Percentiles rank a stretch among this genome's conserved stretches.
These are phyloP conservation scores for Channa argus DNA, from an alignment of 2,113 vertebrate genomes.

Conservation along the genomic window DNA sequence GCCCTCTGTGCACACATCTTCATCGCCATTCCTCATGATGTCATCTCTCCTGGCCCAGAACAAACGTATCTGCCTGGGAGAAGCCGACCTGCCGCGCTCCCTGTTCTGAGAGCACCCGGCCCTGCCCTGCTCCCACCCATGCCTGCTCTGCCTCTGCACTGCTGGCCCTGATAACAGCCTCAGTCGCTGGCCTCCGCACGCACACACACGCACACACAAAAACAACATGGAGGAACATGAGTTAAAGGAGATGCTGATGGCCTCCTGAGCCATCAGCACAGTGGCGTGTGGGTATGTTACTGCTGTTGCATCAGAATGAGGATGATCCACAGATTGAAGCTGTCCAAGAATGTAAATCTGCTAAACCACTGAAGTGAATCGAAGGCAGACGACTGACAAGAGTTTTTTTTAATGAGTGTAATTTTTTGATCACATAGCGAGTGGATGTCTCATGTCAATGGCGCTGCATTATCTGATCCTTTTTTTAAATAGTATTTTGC, in stretches of 20 bases:
- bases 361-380: not conserved
- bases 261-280: slow-evolving; percentile 12
- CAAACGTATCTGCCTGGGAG: slow-evolving; percentile 78
- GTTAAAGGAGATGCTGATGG: slow-evolving; percentile 24
- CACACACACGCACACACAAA: slow-evolving; percentile 28
- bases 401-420: not conserved
- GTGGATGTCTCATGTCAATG: too few species aligned
- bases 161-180: slow-evolving; percentile 64
- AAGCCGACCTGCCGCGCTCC: slow-evolving; percentile 45
- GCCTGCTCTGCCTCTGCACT: slow-evolving; percentile 45
- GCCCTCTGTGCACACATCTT: slow-evolving; percentile 56
- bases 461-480: too few species aligned
- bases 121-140: slow-evolving; percentile 66
- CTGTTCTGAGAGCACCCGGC: slow-evolving; percentile 48
- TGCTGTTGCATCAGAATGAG: slow-evolving; percentile 45
- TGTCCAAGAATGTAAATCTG: slow-evolving; percentile 22
- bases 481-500: too few species aligned
- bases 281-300: slow-evolving; percentile 30
- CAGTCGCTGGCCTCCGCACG: slow-evolving; percentile 11
- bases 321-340: slow-evolving; percentile 8
- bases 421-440: not conserved
- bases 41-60: slow-evolving; percentile 75
- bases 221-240: slow-evolving; percentile 32
- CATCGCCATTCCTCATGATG: slow-evolving; percentile 77
- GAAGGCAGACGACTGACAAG: slow-evolving; percentile 25